A percentile compares a stretch with the other conserved stretches of the same genome.
Conservation (phyloP, 2,797 vertebrate species). For the Cossypha heuglini region DNA sequence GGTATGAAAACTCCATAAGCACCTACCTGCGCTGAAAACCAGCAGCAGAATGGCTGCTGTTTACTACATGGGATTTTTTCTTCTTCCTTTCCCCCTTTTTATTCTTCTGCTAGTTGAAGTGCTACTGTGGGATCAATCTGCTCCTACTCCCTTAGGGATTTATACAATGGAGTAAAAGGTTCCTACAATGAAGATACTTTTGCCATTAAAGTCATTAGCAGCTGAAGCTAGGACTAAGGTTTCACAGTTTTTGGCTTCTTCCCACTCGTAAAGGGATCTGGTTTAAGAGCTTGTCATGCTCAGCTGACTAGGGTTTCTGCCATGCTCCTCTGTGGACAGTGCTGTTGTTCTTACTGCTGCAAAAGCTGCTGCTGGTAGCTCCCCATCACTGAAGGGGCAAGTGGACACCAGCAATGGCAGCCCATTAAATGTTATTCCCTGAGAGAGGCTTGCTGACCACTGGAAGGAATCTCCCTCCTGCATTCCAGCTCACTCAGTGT, state of each 20-base stretch:
- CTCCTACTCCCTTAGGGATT: not conserved
- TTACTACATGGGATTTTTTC: not conserved
- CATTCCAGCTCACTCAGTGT: not conserved
- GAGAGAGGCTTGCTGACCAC: not conserved
- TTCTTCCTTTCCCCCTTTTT: not conserved
- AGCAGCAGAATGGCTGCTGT: slow-evolving; percentile 14
- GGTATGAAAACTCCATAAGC: not conserved
- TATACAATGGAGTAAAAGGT: not conserved
- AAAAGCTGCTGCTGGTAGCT: not conserved
- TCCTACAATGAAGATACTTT: slow-evolving; percentile 3
- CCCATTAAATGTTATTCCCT: not conserved
- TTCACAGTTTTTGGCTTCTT: slow-evolving; percentile 63
- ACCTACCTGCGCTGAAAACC: slow-evolving; percentile 18
- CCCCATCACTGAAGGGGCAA: not conserved
- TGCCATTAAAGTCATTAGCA: slow-evolving; percentile 26
- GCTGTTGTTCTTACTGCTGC: not conserved
- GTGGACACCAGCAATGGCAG: not conserved
- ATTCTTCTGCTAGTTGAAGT: not conserved
- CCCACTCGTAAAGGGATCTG: slow-evolving; percentile 27
- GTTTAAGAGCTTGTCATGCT: not conserved
- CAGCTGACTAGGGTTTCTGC: not conserved
- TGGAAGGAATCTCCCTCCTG: not conserved
- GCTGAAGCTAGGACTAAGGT: slow-evolving; percentile 57
- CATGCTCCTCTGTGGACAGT: not conserved
- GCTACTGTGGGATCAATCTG: slow-evolving; percentile 14